Evolutionary conservation across 2,888 invertebrate species (phyloP), one percentile per base, ranked within the genome.

Genomic region (Ochropacha duplaris): DNA sequence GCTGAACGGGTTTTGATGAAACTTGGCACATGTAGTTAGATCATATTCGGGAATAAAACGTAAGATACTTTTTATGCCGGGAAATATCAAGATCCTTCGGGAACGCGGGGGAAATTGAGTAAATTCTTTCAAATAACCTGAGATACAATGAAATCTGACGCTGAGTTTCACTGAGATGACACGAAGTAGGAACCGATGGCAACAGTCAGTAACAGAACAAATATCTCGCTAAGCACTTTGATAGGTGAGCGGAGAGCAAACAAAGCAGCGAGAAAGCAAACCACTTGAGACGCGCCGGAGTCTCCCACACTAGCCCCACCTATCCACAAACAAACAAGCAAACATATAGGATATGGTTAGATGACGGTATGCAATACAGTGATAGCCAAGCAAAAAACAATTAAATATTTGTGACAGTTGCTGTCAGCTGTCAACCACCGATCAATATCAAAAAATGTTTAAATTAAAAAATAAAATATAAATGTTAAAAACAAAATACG

Each of bases 281-380:
- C 55, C 58, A 57, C 63, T 70, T 54, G 49, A 54, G 60, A 55
- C 57, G 22, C 61, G 61, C 61, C 70, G 65, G 68, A 65, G 61
- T 62, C 64, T 36, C 56, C 55, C 65, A 60, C 34, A 57, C 39
- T 49, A 19, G 44, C 16, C 44, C 3, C 19, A 44, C 19, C 19
- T 44, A 44, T 58, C 58, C 54, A 59, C 70, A 65, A 62, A 63
- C 71, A 71, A 60, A 70, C 67, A 70, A 51, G 65, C 59, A 60
- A 49, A 62, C 49, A 50, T 49, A 22, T 56, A 55, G 58, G 14
- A 58, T 60, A 55, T 39, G 36, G 9, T 36, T n/a, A 39, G 24
- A 39, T 14, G 49, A 12, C 39, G 4, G 4, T 52, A 52, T 52
- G 31, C 34, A 52, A 52, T 52, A 22, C 34, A 52, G 3, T 19